These are phyloP conservation scores for Phortica magna DNA, from an alignment of 2,888 invertebrate genomes.

Conservation along the genomic window DNA sequence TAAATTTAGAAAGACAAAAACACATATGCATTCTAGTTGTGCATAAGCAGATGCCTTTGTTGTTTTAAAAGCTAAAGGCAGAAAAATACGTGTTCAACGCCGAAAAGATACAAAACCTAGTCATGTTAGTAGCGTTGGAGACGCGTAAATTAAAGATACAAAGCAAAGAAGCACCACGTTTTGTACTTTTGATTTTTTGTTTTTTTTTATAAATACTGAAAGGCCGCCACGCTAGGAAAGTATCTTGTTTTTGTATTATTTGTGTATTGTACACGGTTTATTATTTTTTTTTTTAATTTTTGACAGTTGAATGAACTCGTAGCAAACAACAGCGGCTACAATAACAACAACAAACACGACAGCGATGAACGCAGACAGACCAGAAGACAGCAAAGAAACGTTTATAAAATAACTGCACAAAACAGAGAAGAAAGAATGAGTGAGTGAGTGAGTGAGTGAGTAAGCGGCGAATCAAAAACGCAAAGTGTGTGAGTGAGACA, in stretches of 20 bases:
- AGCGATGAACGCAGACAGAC: not conserved
- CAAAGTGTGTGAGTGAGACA: not conserved
- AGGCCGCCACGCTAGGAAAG: not conserved
- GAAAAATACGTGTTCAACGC: constrained; percentile 11
- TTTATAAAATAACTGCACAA: constrained; percentile 15
- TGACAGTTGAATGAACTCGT: constrained; percentile 22
- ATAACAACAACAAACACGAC: constrained; percentile 3
- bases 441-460: not conserved
- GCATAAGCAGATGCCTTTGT: too few relatives aligned
- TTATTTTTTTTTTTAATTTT: constrained; percentile 1
- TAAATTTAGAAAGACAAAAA: not conserved
- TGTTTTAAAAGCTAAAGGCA: constrained; percentile 19
- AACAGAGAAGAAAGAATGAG: constrained; percentile 3
- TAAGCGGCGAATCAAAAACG: not conserved
- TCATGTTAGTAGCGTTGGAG: constrained; percentile 27
- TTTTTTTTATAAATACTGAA: not conserved
- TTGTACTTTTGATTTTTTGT: not conserved
- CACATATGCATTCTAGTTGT: too few relatives aligned
- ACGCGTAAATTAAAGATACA: not conserved
- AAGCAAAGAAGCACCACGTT: not conserved
- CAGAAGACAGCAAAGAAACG: not conserved
- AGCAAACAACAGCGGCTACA: not conserved
- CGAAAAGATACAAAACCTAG: constrained; percentile 43
- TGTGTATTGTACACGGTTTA: not conserved
- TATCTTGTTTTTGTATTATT: not conserved